Evolutionary conservation across 2,113 vertebrate species (phyloP).

Genomic region (Misgurnus anguillicaudatus): DNA sequence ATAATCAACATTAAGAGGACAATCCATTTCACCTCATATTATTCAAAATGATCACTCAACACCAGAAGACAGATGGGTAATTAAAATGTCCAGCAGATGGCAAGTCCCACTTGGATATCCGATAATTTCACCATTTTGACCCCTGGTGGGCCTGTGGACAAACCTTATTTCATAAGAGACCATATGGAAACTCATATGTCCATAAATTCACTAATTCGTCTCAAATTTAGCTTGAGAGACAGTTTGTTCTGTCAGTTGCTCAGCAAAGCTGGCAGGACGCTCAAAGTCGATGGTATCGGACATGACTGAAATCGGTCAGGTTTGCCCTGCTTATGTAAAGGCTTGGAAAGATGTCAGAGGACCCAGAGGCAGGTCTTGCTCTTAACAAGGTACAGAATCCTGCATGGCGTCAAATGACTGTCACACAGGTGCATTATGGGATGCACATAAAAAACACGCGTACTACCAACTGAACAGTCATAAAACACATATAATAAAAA

Average conservation of each 20-base stretch:
- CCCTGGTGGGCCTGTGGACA: constrained; percentile 47
- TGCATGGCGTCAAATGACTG: constrained; percentile 29
- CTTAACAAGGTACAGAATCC: constrained; percentile 41
- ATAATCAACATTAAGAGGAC: constrained; percentile 41
- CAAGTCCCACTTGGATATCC: constrained; percentile 56
- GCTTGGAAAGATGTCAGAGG: constrained; percentile 43
- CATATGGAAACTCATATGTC: constrained; percentile 40
- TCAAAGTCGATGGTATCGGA: constrained; percentile 40
- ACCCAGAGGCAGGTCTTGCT: constrained; percentile 40
- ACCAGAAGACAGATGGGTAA: constrained; percentile 52
- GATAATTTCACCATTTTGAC: constrained; percentile 58
- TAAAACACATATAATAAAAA: too few relatives aligned
- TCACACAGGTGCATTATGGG: constrained; percentile 16
- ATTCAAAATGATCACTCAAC: constrained; percentile 54
- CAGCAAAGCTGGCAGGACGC: constrained; percentile 28
- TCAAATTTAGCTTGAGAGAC: constrained; percentile 5
- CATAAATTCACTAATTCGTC: constrained; percentile 38
- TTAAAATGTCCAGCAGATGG: constrained; percentile 56
- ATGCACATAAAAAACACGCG: not conserved
- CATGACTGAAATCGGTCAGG: constrained; percentile 52
- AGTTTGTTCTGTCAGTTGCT: constrained; percentile 6
- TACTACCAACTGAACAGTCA: too few relatives aligned
- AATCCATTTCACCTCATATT: constrained; percentile 48
- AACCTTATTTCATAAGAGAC: constrained; percentile 40
- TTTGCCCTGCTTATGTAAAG: constrained; percentile 56